Evolutionary conservation across 2,888 invertebrate species (phyloP), one percentile per base, ranked within the genome.

Genomic region (Axea sp.): DNA sequence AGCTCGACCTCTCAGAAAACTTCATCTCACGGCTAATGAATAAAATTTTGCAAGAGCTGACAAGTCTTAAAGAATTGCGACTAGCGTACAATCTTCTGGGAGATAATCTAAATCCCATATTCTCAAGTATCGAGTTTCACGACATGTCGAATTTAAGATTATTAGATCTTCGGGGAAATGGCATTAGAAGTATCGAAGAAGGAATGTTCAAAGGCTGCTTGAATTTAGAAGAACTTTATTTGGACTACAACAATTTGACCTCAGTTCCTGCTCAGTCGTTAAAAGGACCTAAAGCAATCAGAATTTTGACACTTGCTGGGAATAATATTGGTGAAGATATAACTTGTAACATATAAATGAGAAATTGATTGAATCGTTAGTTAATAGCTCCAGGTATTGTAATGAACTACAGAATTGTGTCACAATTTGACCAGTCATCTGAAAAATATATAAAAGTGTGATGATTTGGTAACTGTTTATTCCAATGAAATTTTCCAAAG

Each of bases 41-140:
- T 78, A 90, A 94, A 45, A 89, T 94, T 1, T 90, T 96, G 35
- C 90, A 90, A 0, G 88, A 94, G 0, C 90, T 90, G 76, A 90
- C 90, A 0, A 92, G 92, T 5, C 88, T 96, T 28, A 91, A 92
- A 11, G 93, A 93, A 79, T 86, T 96, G 28, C 90, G 91, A 8
- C 87, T 97, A 51, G 91, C 93, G 17, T 92, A 95, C 82, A 97
- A 97, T 84, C 89, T 95, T n/a, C 89, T 97, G 17, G 96, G 96
- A 0, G 96, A 96, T 84, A 95, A 94, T 80, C 88, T 96, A 17
- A 96, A 96, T 88, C 96, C 96, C 0, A 95, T 96, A 77, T 96
- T 96, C 87, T 95, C 95, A 11, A 94, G 94, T 31, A 92, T 93
- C 19, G 96, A 96, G 86, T 92, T 96, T 72, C 94, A 94, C 78